These are phyloP conservation scores for Dasypus novemcinctus DNA, from an alignment of 2,113 vertebrate genomes.

Conservation along the genomic window DNA sequence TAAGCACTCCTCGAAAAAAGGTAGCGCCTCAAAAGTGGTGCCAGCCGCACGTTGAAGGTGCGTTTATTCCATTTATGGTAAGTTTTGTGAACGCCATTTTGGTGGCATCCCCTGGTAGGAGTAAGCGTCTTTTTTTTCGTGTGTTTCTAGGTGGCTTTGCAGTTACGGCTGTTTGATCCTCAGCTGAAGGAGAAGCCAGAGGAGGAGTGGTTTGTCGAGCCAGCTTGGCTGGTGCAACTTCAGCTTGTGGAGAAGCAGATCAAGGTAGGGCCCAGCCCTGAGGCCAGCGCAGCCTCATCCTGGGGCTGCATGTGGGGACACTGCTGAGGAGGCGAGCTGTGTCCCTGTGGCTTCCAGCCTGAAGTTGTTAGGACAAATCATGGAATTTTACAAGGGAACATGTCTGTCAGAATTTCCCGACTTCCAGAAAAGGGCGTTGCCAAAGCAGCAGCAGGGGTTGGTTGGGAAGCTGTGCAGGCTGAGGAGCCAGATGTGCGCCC, in stretches of 20 bases:
- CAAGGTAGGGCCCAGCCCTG: slow-evolving; percentile 82
- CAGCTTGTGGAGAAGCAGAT: slow-evolving; percentile 89
- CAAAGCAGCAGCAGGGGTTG: neutral
- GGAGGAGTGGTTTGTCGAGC: slow-evolving; percentile 92
- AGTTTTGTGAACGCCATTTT: neutral
- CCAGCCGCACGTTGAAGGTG: fast-evolving
- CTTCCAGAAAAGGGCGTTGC: neutral
- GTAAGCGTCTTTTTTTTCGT: neutral
- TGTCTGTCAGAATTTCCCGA: neutral
- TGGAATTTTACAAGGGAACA: neutral
- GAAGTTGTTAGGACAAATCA: neutral
- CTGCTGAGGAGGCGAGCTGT: neutral
- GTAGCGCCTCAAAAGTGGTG: fast-evolving
- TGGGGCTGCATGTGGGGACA: neutral
- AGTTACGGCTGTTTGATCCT: slow-evolving; percentile 94
- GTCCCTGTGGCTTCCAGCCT: neutral
- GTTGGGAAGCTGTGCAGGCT: neutral
- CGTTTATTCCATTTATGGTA: fast-evolving
- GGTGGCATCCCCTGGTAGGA: neutral
- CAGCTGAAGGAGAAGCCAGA: slow-evolving; percentile 96
- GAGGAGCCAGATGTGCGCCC: too few relatives aligned
- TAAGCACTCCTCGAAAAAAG: fast-evolving
- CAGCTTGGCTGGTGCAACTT: slow-evolving; percentile 90
- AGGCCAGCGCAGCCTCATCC: neutral
- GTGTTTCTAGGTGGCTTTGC: slow-evolving; percentile 89